A percentile compares a stretch with the other conserved stretches of the same genome.
Evolutionary conservation across 2,113 vertebrate genomes (phyloP).

Genomic region (Nothocercus nigrocapillus): DNA sequence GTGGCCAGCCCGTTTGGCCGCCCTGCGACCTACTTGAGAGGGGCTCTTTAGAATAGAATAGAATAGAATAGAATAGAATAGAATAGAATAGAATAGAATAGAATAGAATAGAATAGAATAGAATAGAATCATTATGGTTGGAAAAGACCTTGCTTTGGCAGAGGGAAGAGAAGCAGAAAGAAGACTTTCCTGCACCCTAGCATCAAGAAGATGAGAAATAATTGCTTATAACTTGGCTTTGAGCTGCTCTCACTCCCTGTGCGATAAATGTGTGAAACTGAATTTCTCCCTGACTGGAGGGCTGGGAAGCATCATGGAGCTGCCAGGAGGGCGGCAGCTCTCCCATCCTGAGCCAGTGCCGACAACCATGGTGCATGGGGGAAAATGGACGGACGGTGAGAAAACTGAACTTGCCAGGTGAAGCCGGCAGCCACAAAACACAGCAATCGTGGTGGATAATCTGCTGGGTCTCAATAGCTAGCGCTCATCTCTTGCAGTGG

Average conservation of each 20-base stretch:
- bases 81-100: no score
- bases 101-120: no score
- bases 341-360: neutral
- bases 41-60: no score
- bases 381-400: neutral
- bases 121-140: no score
- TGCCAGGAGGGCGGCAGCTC: neutral
- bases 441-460: rapidly evolving
- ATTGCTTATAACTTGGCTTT: neutral
- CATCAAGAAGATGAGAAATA: neutral
- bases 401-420: neutral
- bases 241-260: neutral
- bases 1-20: neutral
- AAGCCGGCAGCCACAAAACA: neutral
- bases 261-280: neutral
- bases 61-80: no score
- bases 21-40: neutral
- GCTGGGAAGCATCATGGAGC: rapidly evolving
- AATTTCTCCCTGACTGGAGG: neutral
- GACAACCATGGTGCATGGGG: rapidly evolving
- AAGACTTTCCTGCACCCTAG: neutral
- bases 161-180: neutral
- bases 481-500: neutral
- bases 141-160: no score
- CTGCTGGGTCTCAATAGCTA: neutral